phyloP scores from a whole-genome alignment of 2,113 vertebrate genomes.

The Pangasianodon gigas region DNA sequence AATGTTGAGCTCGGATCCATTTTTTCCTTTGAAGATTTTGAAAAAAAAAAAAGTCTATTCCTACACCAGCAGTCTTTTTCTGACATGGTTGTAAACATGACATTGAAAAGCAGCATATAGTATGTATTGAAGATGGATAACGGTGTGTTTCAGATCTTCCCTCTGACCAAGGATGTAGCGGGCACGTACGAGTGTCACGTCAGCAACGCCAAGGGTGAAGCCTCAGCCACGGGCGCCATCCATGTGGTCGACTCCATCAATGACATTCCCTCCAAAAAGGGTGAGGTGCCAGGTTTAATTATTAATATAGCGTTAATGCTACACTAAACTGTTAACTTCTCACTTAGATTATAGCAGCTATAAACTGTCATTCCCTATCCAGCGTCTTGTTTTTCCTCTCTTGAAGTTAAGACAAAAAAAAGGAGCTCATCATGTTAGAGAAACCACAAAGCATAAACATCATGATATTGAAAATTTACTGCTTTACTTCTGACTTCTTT shows the following conservation, averaged over 20 bases:
- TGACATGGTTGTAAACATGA: too few species aligned
- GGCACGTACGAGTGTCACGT: constrained; percentile 90
- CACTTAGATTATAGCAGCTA: not conserved
- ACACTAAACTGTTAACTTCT: not conserved
- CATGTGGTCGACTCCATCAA: constrained; percentile 78
- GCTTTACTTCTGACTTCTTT: too few species aligned
- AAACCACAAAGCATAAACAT: too few species aligned
- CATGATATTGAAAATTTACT: too few species aligned
- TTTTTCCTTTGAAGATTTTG: not conserved
- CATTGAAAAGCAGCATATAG: not conserved
- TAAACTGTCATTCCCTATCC: not conserved
- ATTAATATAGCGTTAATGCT: not conserved
- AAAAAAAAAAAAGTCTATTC: too few species aligned
- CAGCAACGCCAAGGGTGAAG: constrained; percentile 82
- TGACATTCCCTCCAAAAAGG: constrained; percentile 79
- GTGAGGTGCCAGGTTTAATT: constrained; percentile 60
- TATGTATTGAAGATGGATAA: not conserved
- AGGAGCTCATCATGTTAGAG: too few species aligned
- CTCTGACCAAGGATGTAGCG: constrained; percentile 83
- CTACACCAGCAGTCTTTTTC: not conserved
- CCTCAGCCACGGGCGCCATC: constrained; percentile 81
- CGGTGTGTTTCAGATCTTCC: constrained; percentile 79
- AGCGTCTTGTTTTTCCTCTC: not conserved
- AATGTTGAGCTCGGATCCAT: not conserved
- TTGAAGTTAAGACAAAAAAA: not conserved